Evolutionary conservation across 2,888 invertebrate species (phyloP).

Genomic region (Drosophila kuntzei): DNA sequence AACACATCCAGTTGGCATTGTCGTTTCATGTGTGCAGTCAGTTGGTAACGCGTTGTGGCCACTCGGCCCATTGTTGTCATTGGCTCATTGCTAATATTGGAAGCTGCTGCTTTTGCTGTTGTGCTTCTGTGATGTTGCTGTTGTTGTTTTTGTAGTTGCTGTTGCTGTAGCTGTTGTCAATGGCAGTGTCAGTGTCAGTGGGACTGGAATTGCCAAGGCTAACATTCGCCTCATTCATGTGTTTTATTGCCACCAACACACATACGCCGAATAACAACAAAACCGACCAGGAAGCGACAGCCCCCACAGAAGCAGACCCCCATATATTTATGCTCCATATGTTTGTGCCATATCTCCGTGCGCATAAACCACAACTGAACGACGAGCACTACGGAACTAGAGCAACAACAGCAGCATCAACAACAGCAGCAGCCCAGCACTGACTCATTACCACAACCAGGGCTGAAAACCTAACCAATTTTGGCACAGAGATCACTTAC

Average conservation of each 20-base stretch:
- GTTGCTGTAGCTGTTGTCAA: constrained; percentile 39
- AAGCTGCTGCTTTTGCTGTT: constrained; percentile 52
- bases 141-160: constrained; percentile 15
- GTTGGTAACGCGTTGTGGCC: constrained; percentile 61
- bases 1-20: constrained; percentile 43
- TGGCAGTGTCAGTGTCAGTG: constrained; percentile 68
- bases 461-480: constrained; percentile 17
- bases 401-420: constrained; percentile 47
- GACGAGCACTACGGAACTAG: constrained; percentile 65
- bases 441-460: constrained; percentile 60
- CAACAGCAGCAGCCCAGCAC: constrained; percentile 24
- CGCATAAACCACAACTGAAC: constrained; percentile 78
- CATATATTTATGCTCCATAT: constrained; percentile 77
- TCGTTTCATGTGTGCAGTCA: constrained; percentile 49
- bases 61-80: constrained; percentile 73
- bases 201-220: constrained; percentile 58
- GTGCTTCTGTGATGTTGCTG: constrained; percentile 19
- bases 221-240: constrained; percentile 73
- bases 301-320: constrained; percentile 23
- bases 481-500: constrained; percentile 4
- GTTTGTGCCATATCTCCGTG: constrained; percentile 74
- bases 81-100: constrained; percentile 78
- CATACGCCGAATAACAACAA: constrained; percentile 40
- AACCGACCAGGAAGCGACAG: constrained; percentile 61
- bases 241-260: constrained; percentile 70